Conservation (phyloP, 2,888 invertebrate genomes). For the Watsonalla binaria region DNA sequence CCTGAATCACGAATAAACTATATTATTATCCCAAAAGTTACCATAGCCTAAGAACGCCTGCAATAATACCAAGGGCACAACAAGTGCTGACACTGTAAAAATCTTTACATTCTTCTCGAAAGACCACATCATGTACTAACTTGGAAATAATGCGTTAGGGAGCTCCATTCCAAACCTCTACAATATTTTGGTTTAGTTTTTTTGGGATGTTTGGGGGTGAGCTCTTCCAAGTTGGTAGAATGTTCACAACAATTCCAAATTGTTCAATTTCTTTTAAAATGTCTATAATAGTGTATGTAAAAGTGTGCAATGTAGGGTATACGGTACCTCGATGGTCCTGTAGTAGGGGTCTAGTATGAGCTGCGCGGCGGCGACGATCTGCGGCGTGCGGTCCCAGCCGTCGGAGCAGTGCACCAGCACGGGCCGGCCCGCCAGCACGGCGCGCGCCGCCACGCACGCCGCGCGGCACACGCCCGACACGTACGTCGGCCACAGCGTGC, state of each 20-base stretch:
- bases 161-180: no score
- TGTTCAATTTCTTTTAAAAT: no score
- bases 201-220: no score
- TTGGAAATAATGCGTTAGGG: no score
- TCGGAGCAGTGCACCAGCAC: conserved; percentile 99
- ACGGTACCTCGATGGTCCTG: conserved; percentile 89
- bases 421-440: conserved; percentile 90
- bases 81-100: no score
- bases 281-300: not conserved
- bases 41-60: no score
- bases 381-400: conserved; percentile 99
- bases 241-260: no score
- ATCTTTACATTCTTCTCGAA: no score
- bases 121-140: no score
- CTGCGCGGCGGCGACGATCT: conserved; percentile 95
- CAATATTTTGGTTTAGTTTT: no score
- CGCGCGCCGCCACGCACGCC: conserved; percentile 87
- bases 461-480: conserved; percentile 91
- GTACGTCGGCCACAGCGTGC: conserved; percentile 94
- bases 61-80: no score
- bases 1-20: conserved; percentile 75
- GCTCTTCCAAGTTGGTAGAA: no score
- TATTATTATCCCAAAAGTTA: not conserved
- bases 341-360: conserved; percentile 96
- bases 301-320: not conserved